Evolutionary conservation across 2,113 vertebrate genomes (phyloP).

Genomic region (Pteropus alecto): DNA sequence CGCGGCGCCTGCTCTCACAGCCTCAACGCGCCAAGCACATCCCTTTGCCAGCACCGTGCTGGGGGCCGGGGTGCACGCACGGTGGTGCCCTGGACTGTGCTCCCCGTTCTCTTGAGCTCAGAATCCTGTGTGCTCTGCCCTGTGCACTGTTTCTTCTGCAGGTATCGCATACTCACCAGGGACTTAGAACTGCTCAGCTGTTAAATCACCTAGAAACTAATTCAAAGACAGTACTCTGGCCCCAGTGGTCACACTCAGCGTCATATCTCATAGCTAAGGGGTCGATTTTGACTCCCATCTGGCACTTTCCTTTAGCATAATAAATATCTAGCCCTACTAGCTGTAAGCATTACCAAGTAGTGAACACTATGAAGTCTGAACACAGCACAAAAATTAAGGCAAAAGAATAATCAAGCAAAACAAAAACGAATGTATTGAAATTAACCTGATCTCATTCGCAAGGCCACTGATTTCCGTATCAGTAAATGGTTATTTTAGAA

Average conservation of each 20-base stretch:
- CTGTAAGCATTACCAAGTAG: not conserved
- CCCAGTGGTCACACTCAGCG: not conserved
- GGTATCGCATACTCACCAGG: not conserved
- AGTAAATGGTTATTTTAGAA: not conserved
- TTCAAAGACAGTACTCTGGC: not conserved
- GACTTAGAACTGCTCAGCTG: not conserved
- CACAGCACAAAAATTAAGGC: not conserved
- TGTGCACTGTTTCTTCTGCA: not conserved
- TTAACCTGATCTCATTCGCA: not conserved
- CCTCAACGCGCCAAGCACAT: not conserved
- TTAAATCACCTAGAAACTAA: not conserved
- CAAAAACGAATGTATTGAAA: not conserved
- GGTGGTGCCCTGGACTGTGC: not conserved
- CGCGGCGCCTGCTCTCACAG: not conserved
- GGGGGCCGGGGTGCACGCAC: not conserved
- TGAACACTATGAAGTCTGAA: not conserved
- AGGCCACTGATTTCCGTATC: not conserved
- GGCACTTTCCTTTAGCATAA: not conserved
- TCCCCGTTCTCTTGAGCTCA: not conserved
- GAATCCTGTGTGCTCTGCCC: not conserved
- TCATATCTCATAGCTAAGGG: not conserved
- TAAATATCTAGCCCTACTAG: not conserved
- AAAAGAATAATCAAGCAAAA: not conserved
- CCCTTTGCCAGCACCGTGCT: not conserved
- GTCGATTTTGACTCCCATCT: not conserved